These are phyloP conservation scores for Apus apus DNA, from an alignment of 2,113 vertebrate species.

Conservation along the genomic window DNA sequence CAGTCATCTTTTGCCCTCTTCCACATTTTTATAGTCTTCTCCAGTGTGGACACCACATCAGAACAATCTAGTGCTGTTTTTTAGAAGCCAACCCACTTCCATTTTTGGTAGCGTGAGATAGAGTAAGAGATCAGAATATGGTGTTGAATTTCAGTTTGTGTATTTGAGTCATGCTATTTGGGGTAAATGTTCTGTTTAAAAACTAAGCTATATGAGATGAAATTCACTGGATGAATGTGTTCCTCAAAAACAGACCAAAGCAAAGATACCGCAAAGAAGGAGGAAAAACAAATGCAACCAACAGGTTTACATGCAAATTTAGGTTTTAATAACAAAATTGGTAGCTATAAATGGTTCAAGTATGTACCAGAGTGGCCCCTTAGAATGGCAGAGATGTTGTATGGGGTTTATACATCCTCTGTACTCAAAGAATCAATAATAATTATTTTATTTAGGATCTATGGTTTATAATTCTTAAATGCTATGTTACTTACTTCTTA, in stretches of 20 bases:
- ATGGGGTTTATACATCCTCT: background rate
- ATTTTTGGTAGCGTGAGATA: background rate
- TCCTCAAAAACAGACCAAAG: background rate
- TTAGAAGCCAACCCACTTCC: background rate
- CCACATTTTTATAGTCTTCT: background rate
- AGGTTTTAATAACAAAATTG: background rate
- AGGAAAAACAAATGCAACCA: background rate
- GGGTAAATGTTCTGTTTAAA: background rate
- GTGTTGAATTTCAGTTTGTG: background rate
- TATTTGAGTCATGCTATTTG: background rate
- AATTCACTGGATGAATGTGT: background rate
- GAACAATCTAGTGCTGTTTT: background rate
- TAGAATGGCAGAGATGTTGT: background rate
- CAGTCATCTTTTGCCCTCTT: background rate
- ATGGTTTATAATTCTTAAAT: background rate
- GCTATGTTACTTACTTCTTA: background rate
- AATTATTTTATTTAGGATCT: background rate
- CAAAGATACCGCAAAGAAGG: background rate
- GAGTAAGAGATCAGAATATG: background rate
- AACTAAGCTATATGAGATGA: background rate
- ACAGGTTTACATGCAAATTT: background rate
- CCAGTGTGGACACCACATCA: background rate
- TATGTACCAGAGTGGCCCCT: background rate
- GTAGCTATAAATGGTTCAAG: background rate
- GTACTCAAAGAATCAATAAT: background rate